These are phyloP conservation scores for Dasyornis broadbenti DNA, from an alignment of 2,113 vertebrate species.

Conservation along the genomic window DNA sequence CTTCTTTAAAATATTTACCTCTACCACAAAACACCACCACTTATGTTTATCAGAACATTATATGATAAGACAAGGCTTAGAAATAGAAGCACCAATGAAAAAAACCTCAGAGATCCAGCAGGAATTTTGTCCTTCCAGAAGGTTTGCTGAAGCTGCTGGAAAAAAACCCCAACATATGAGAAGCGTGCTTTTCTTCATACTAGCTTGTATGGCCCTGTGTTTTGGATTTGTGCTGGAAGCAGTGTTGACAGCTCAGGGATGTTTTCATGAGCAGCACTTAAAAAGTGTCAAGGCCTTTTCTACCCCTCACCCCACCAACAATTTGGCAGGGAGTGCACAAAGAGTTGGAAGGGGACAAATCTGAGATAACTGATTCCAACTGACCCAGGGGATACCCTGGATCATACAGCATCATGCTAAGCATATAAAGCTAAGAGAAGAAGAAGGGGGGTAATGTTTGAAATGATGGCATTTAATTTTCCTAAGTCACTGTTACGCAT, in stretches of 20 bases:
- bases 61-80: not conserved
- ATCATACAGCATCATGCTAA: no score
- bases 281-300: not conserved
- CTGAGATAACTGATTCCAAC: not conserved
- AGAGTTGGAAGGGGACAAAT: not conserved
- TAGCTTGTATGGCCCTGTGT: not conserved
- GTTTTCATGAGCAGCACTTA: not conserved
- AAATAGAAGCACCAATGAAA: not conserved
- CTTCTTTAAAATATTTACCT: not conserved
- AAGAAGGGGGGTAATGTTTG: not conserved
- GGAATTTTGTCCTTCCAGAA: not conserved
- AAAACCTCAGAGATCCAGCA: not conserved
- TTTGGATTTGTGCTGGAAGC: not conserved
- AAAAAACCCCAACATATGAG: accelerated
- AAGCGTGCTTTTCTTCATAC: not conserved
- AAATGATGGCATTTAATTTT: not conserved
- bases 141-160: not conserved
- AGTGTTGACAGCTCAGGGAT: not conserved
- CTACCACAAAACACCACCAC: not conserved
- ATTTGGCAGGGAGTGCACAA: not conserved
- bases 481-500: not conserved
- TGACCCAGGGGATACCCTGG: not conserved
- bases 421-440: not conserved
- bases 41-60: not conserved
- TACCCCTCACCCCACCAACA: not conserved